Evolutionary conservation across 92 coral and sea anemone genomes (phyloP).

Genomic region (Heteractis magnifica): DNA sequence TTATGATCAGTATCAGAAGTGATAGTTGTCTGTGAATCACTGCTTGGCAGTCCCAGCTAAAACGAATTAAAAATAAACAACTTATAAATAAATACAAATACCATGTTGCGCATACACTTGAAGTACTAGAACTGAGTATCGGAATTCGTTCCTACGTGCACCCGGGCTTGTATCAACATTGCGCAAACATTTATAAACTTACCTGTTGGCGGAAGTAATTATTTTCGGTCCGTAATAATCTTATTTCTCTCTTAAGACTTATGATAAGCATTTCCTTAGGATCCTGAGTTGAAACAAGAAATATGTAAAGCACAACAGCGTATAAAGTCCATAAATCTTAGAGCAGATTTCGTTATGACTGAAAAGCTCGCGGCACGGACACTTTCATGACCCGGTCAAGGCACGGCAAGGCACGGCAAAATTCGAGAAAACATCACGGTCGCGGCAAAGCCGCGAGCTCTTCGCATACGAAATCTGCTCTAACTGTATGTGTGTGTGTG

Average conservation of each 20-base stretch:
- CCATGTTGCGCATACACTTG: not conserved
- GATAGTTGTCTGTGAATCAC: conserved; percentile 67
- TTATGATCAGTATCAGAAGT: conserved; percentile 30
- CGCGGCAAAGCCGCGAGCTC: too few relatives aligned
- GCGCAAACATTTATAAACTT: not conserved
- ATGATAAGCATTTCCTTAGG: conserved; percentile 89
- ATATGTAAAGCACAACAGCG: too few relatives aligned
- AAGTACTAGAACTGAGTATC: too few relatives aligned
- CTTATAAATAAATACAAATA: not conserved
- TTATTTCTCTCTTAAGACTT: conserved; percentile 91
- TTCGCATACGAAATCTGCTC: too few relatives aligned
- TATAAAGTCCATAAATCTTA: too few relatives aligned
- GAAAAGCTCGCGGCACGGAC: too few relatives aligned
- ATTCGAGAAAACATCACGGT: too few relatives aligned
- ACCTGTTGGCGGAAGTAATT: conserved; percentile 91
- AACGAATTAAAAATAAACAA: conserved; percentile 4
- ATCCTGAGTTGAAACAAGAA: conserved; percentile 53
- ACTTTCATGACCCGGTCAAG: too few relatives aligned
- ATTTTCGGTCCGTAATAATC: conserved; percentile 89
- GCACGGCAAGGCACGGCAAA: too few relatives aligned
- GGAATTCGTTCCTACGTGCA: too few relatives aligned
- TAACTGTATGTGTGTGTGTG: too few relatives aligned
- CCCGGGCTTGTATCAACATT: not conserved
- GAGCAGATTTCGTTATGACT: too few relatives aligned
- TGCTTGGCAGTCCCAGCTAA: conserved; percentile 68